Conservation (phyloP, 2,888 invertebrate species). For the Apamea crenata region DNA sequence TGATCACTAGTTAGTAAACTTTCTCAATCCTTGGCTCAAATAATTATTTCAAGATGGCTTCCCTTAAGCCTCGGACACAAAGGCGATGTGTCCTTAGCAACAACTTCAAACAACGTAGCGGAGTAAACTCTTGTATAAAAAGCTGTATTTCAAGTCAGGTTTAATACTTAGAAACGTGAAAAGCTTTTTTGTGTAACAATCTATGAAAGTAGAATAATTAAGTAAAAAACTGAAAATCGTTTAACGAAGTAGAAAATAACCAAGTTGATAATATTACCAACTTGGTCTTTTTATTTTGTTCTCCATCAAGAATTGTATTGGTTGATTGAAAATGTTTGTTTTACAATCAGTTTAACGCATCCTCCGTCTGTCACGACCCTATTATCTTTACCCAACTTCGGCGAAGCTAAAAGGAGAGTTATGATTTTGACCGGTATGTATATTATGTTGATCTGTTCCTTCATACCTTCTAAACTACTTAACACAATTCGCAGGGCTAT, state of each 20-base stretch:
- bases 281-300: not conserved
- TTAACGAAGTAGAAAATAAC: not conserved
- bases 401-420: not conserved
- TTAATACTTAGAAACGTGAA: not conserved
- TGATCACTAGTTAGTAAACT: constrained; percentile 24
- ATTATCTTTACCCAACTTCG: not conserved
- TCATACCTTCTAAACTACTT: too few species aligned
- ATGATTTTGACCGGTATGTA: too few species aligned
- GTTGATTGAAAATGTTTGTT: not conserved
- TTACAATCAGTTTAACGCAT: not conserved
- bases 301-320: not conserved
- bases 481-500: not conserved
- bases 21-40: constrained; percentile 18
- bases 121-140: not conserved
- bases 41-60: constrained; percentile 46
- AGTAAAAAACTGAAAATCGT: not conserved
- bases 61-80: constrained; percentile 2
- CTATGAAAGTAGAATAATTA: not conserved
- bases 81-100: not conserved
- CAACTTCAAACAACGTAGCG: not conserved
- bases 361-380: too few species aligned
- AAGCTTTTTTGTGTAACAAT: not conserved
- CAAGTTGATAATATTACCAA: not conserved
- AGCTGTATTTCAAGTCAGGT: not conserved
- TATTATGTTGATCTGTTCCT: too few species aligned